Evolutionary conservation across 1,140 invertebrate genomes (phyloP), one percentile per base, ranked within the genome.

Genomic region (Drosophila arawakana): DNA sequence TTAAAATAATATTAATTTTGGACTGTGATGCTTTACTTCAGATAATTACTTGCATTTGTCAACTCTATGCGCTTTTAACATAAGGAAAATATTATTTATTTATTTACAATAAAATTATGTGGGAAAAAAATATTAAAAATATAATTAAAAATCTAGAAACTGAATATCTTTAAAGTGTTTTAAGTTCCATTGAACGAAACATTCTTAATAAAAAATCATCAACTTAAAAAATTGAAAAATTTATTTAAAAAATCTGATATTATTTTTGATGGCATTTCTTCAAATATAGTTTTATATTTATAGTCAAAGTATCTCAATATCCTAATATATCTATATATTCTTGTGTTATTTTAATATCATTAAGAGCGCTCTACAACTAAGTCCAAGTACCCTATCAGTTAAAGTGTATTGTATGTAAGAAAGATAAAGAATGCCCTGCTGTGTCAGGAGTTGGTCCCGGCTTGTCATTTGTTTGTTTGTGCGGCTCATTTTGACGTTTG

Each of bases 401-500:
- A 11, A 15, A 71, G 58, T 30, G 68, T 21, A 71, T 63, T 11
- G 10, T 7, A 18, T 13, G 30, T n/a, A 62, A 52, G 2, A 47
- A 49, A 65, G 34, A 55, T 15, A 62, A 54, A 54, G 21, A 35
- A 44, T 25, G 5, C 13, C 52, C 25, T 10, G 35, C 54, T 58
- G 59, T 54, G 50, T 39, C 18, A 10, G 18, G 3, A 10, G 6
- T 10, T 44, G 54, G 9, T 9, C 39, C 15, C 10, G 39, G 63
- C 49, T 60, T 55, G 55, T 78, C 65, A 69, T 67, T 73, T 76
- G 72, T 66, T 71, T 76, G 71, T 55, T 65, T 46, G 78, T 68
- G 62, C 10, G 57, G 73, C 80, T 72, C 80, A 83, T 76, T 76
- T 79, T 79, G 72, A 57, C 69, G 34, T 41, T 49, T 52, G 69